phyloP scores from a whole-genome alignment of 2,113 vertebrate genomes.

The Axis porcinus region DNA sequence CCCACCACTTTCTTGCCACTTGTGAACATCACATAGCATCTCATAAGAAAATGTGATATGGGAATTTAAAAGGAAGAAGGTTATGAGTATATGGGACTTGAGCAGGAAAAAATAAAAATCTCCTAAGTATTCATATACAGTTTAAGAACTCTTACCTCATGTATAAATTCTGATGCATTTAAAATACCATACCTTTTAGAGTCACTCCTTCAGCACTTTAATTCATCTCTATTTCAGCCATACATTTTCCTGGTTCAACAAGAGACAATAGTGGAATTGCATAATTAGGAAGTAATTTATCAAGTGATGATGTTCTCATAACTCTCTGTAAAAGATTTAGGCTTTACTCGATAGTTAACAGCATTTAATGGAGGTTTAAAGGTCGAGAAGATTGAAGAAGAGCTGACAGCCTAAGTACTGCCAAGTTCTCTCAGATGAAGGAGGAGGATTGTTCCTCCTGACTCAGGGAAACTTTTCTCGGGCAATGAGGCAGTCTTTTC shows the following conservation, averaged over 20 bases:
- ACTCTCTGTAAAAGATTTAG: constrained; percentile 33
- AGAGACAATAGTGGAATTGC: background rate
- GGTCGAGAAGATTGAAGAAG: background rate
- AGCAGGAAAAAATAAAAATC: background rate
- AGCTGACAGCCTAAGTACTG: background rate
- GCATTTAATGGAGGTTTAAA: constrained; percentile 26
- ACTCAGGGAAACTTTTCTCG: background rate
- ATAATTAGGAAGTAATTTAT: constrained; percentile 58
- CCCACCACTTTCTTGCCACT: background rate
- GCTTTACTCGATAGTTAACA: background rate
- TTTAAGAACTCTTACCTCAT: background rate
- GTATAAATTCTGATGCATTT: background rate
- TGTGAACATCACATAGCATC: background rate
- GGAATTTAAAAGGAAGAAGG: background rate
- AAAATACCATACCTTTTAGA: background rate
- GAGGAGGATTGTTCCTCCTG: background rate
- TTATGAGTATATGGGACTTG: background rate
- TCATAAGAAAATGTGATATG: background rate
- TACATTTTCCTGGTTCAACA: background rate
- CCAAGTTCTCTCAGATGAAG: background rate
- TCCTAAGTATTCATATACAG: background rate
- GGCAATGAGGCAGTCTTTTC: background rate
- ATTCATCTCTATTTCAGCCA: background rate
- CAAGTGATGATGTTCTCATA: constrained; percentile 49
- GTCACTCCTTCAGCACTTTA: background rate